Evolutionary conservation across 2,113 vertebrate genomes (phyloP), one percentile per base, ranked within the genome.

Genomic region (rabbit (Oryctolagus cuniculus)): DNA sequence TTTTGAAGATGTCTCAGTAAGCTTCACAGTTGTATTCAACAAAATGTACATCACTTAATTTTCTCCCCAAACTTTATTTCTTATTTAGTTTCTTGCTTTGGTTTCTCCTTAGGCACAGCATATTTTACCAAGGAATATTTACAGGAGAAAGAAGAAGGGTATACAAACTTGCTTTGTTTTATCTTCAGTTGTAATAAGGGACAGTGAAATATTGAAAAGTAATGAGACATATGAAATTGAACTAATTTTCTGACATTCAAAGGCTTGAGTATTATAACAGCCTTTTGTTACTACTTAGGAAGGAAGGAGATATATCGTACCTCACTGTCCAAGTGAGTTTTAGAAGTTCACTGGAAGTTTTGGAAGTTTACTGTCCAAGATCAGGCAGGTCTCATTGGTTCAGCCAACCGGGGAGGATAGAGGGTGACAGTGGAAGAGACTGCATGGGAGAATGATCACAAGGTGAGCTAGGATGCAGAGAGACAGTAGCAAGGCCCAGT

Each of bases 41-140:
- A 84, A 69, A 2, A 31, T 53, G 81, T 16, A 25, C 17, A 90
- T 84, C n/a, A 64, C 24, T 19, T 19, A 15, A 19, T 67, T 87
- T 74, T 55, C 25, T 74, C 4, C 5, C 15, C 63, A 66, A 82
- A 88, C 2, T 44, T 24, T 36, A 4, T 81, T 87, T 93, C 36
- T 85, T 84, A 84, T 36, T 94, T 93, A 25, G 21, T 19, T 49
- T 79, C 36, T 86, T 80, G 34, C 31, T 66, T 80, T 74, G 27
- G 15, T 64, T 96, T 96, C 84, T 94, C 31, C 11, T 67, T 74
- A 87, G 15, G 4, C 58, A n/a, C 1, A 63, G 19, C 3, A 84
- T 80, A n/a, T 80, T 69, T 94, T 31, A 87, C 36, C 67, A 84
- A 91, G 72, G 53, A 86, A 34, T 88, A 67, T 83, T 87, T 63